Evolutionary conservation across 2,797 vertebrate species (phyloP).

Genomic region (Psittacula derbiana): DNA sequence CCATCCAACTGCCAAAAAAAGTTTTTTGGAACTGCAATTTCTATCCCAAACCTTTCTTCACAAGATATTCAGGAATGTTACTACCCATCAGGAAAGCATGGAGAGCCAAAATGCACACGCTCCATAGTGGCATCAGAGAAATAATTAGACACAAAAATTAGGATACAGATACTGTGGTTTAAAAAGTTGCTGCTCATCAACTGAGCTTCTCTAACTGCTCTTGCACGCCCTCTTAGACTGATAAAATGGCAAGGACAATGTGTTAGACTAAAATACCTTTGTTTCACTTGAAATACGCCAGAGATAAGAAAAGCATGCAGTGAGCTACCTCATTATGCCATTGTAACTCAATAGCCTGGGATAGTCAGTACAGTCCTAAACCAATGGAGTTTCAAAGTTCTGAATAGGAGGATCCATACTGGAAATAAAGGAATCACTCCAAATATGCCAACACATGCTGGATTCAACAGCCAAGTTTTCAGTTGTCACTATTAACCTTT

Average conservation of each 20-base stretch:
- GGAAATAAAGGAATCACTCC: neutral
- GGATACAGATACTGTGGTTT: neutral
- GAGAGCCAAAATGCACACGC: neutral
- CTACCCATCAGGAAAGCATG: neutral
- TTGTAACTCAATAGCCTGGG: neutral
- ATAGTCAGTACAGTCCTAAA: neutral
- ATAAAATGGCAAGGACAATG: neutral
- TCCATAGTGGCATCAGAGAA: neutral
- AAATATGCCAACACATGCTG: neutral
- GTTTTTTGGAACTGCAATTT: neutral
- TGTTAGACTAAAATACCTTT: neutral
- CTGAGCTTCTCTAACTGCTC: neutral
- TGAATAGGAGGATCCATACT: neutral
- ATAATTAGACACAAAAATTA: neutral
- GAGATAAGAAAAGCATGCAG: neutral
- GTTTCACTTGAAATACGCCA: neutral
- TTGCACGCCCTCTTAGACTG: neutral
- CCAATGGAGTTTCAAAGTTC: neutral
- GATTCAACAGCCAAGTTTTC: neutral
- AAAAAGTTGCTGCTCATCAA: neutral
- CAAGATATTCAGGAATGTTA: neutral
- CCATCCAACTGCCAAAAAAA: neutral
- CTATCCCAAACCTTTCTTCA: neutral
- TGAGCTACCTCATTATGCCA: neutral
- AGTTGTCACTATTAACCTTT: neutral